phyloP scores from a whole-genome alignment of 2,888 invertebrate genomes.

The Mimumesa dahlbomi region DNA sequence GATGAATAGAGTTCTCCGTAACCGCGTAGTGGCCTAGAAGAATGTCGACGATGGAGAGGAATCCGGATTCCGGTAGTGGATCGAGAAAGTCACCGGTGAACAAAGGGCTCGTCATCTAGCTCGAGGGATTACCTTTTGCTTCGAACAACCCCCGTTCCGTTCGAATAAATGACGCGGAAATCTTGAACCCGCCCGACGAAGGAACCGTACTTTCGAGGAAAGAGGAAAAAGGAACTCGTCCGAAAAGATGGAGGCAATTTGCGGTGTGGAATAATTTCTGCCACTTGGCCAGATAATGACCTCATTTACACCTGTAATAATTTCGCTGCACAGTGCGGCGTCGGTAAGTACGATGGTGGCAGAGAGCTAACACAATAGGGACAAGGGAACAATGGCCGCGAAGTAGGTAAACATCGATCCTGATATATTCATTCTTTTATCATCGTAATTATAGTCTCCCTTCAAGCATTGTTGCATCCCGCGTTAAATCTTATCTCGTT shows the following conservation, averaged over 20 bases:
- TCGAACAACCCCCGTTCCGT: conserved; percentile 14
- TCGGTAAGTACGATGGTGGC: too few species aligned
- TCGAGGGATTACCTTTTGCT: conserved; percentile 23
- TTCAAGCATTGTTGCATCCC: conserved; percentile 3
- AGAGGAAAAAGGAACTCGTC: neutral
- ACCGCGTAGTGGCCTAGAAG: neutral
- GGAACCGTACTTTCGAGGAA: neutral
- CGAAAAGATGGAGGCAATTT: conserved; percentile 31
- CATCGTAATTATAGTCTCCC: conserved; percentile 8
- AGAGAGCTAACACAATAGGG: neutral
- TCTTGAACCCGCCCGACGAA: neutral
- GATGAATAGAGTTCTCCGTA: neutral
- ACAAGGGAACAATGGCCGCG: conserved; percentile 11
- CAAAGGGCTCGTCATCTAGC: conserved; percentile 30
- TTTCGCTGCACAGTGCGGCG: neutral
- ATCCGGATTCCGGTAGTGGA: conserved; percentile 24
- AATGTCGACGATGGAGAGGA: conserved; percentile 21
- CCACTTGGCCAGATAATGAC: neutral
- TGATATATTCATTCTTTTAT: conserved; percentile 10
- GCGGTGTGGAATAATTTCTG: conserved; percentile 7
- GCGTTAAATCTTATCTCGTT: neutral
- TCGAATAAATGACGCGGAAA: conserved; percentile 44
- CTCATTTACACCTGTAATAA: conserved; percentile 20
- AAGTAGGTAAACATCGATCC: conserved; percentile 11
- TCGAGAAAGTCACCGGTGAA: conserved; percentile 38